phyloP scores from a whole-genome alignment of 2,113 vertebrate species.

The Arvicanthis niloticus region DNA sequence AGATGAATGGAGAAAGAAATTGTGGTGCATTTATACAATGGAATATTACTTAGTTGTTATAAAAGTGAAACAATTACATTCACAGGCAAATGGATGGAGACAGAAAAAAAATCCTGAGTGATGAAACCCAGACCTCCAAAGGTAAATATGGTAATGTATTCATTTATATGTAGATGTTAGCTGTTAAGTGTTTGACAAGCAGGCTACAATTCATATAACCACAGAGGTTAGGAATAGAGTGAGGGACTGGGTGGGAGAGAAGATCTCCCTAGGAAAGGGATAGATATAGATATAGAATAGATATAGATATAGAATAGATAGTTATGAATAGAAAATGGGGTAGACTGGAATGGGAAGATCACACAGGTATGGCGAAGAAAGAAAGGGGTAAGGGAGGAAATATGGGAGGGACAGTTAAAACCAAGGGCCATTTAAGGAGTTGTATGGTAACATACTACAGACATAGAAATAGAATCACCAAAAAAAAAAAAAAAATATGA shows the following conservation, averaged over 20 bases:
- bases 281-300: neutral
- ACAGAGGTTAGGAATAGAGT: neutral
- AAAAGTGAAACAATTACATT: neutral
- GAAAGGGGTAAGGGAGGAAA: neutral
- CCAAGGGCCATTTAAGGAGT: neutral
- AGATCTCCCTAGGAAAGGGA: neutral
- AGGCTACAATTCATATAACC: neutral
- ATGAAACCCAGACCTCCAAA: neutral
- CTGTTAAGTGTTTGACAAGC: neutral
- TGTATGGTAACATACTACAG: neutral
- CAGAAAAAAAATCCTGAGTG: neutral
- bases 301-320: neutral
- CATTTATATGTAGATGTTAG: neutral
- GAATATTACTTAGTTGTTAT: neutral
- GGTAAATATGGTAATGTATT: neutral
- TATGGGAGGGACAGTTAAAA: neutral
- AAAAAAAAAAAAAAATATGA: too few relatives aligned
- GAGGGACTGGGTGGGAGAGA: neutral
- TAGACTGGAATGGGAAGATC: neutral
- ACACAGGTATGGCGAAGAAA: neutral
- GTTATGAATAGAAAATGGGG: neutral
- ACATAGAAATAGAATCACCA: neutral
- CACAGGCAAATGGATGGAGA: neutral
- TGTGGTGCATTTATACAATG: neutral
- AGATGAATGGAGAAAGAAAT: neutral